Percentiles rank a stretch among this genome's conserved stretches.
Conservation (phyloP, 1,140 invertebrate genomes). For the Drosophila yakuba region DNA sequence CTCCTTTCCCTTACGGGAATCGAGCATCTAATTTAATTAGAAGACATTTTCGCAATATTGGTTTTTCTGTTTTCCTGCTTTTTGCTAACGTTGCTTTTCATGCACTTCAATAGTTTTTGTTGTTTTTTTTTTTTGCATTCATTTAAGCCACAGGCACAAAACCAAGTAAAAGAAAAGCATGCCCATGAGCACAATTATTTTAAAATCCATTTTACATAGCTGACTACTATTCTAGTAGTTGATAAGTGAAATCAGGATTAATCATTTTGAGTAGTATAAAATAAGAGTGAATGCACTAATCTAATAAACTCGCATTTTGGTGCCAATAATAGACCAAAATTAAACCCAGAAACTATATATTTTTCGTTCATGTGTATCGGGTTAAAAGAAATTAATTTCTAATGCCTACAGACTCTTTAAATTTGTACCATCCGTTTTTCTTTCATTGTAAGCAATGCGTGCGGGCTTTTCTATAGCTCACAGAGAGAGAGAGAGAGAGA, state of each 20-base stretch:
- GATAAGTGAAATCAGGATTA: too few species aligned
- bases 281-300: too few species aligned
- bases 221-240: too few species aligned
- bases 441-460: conserved; percentile 27
- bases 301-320: too few species aligned
- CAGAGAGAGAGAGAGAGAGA: background rate
- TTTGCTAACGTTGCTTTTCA: conserved; percentile 5
- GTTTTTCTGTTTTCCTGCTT: conserved; percentile 11
- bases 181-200: background rate
- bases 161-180: conserved; percentile 1
- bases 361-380: too few species aligned
- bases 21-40: conserved; percentile 74
- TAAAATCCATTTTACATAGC: background rate
- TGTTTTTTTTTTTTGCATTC: conserved; percentile 4
- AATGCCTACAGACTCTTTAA: too few species aligned
- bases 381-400: too few species aligned
- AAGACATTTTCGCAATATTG: conserved; percentile 67
- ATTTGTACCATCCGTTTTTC: background rate
- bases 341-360: too few species aligned
- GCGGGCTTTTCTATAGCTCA: conserved; percentile 7
- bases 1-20: conserved; percentile 19
- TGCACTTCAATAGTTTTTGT: conserved; percentile 6
- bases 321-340: too few species aligned
- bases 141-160: background rate
- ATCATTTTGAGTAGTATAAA: too few species aligned